phyloP scores from a whole-genome alignment of 2,888 invertebrate species.

The Drosophila testacea region DNA sequence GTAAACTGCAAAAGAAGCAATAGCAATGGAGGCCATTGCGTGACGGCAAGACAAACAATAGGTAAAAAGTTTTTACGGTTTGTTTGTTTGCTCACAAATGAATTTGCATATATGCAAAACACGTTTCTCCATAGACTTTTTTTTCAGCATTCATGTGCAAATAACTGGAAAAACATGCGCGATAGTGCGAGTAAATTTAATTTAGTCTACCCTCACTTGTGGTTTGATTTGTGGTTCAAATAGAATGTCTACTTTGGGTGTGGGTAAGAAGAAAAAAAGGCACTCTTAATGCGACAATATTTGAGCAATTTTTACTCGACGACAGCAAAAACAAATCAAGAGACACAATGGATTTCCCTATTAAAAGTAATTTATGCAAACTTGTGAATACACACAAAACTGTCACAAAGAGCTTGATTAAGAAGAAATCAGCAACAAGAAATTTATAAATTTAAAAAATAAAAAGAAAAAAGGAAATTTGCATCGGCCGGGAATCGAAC shows the following conservation, averaged over 20 bases:
- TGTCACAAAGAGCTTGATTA: constrained; percentile 39
- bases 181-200: constrained; percentile 58
- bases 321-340: constrained; percentile 3
- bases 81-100: constrained; percentile 18
- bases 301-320: constrained; percentile 52
- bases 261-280: not conserved
- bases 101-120: constrained; percentile 67
- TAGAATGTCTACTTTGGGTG: constrained; percentile 35
- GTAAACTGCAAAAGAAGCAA: constrained; percentile 51
- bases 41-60: constrained; percentile 52
- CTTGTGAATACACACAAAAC: constrained; percentile 32
- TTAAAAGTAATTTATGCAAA: constrained; percentile 71
- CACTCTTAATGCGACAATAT: constrained; percentile 54
- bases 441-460: not conserved
- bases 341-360: constrained; percentile 69
- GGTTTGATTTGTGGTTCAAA: constrained; percentile 12
- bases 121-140: constrained; percentile 49
- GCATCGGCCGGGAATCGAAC: constrained; percentile 81
- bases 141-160: constrained; percentile 57
- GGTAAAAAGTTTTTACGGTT: constrained; percentile 23
- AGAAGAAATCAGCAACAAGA: constrained; percentile 17
- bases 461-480: constrained; percentile 21
- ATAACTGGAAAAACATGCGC: constrained; percentile 71
- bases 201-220: constrained; percentile 33
- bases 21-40: constrained; percentile 49